phyloP scores from a whole-genome alignment of 2,113 vertebrate species.

The Tragulus kanchil region DNA sequence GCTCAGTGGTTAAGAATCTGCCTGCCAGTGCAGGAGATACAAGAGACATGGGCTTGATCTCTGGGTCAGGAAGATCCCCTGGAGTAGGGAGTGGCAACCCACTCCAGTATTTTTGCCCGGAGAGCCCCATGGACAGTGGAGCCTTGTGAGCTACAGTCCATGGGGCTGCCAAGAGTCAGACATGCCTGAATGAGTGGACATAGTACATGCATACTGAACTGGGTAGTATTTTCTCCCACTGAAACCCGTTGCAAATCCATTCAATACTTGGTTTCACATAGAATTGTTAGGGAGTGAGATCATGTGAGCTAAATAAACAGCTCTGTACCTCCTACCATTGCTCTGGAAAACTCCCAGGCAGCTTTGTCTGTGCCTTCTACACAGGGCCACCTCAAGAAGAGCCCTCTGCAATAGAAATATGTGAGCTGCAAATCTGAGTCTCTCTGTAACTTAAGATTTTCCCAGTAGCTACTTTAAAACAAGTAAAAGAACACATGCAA shows the following conservation, averaged over 20 bases:
- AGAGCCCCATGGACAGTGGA: not conserved
- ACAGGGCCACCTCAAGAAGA: not conserved
- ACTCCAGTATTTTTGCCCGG: not conserved
- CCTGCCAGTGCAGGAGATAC: not conserved
- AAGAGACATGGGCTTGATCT: rapidly evolving
- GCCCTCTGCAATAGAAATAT: not conserved
- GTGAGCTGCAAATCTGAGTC: not conserved
- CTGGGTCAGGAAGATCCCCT: not conserved
- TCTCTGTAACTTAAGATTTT: not conserved
- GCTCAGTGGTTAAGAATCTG: rapidly evolving
- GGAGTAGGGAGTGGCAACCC: not conserved
- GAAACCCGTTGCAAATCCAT: not conserved
- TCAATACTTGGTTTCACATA: slow-evolving; percentile 51
- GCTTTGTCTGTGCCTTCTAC: not conserved
- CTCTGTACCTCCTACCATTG: slow-evolving; percentile 32
- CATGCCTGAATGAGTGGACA: not conserved
- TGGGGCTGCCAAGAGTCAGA: not conserved
- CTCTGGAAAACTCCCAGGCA: slow-evolving; percentile 42
- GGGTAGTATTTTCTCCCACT: not conserved
- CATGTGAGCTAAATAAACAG: not conserved
- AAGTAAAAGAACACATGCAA: slow-evolving; percentile 2
- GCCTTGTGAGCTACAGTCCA: not conserved
- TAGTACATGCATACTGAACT: not conserved
- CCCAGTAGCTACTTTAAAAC: not conserved
- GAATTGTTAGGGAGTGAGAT: slow-evolving; percentile 64